Percentiles rank a stretch among this genome's conserved stretches.
Evolutionary conservation across 2,113 vertebrate species (phyloP).

Genomic region (Emydocephalus ijimae): DNA sequence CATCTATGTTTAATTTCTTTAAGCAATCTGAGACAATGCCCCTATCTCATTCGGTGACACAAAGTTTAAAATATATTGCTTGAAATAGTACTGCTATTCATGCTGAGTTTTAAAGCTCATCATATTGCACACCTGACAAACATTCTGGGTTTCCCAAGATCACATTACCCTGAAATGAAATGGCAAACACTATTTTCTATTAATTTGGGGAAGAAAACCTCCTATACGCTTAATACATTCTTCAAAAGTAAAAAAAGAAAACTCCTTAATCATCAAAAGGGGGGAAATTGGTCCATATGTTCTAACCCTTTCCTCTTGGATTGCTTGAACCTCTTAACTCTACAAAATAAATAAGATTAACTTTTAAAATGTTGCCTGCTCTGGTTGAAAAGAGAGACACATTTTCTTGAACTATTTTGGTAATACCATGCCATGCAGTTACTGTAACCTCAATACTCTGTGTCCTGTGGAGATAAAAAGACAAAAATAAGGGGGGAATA

Average conservation of each 20-base stretch:
- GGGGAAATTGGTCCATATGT: background rate
- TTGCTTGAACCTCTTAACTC: background rate
- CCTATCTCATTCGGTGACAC: background rate
- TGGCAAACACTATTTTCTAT: background rate
- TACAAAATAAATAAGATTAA: background rate
- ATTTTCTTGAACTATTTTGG: constrained; percentile 17
- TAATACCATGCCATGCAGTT: constrained; percentile 8
- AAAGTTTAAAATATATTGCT: background rate
- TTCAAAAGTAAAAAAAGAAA: background rate
- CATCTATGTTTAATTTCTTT: background rate
- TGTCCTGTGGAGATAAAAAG: constrained; percentile 19
- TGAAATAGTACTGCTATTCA: background rate
- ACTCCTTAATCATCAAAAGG: background rate
- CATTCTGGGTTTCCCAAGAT: background rate
- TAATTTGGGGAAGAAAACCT: background rate
- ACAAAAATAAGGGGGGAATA: background rate
- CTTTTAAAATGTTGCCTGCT: background rate
- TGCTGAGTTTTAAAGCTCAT: background rate
- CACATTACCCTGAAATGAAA: background rate
- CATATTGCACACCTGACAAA: background rate
- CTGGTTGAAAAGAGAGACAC: background rate
- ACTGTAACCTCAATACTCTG: constrained; percentile 41
- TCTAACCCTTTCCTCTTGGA: background rate
- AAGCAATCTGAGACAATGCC: background rate
- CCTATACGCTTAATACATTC: background rate